Conservation (phyloP, 2,113 vertebrate genomes). For the Ptilonorhynchus violaceus region DNA sequence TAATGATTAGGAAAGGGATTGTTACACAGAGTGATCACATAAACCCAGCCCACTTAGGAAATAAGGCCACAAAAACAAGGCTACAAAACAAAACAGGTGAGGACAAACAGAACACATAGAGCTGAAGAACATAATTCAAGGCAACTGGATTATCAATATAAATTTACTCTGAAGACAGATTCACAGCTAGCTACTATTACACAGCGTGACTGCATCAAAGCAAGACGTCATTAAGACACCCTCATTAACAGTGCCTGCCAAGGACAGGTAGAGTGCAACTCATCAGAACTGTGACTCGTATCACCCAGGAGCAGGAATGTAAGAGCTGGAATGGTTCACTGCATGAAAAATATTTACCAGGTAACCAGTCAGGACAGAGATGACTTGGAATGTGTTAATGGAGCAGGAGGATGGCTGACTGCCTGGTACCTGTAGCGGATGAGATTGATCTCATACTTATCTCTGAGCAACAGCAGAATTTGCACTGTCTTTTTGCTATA, state of each 20-base stretch:
- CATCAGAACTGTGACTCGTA: not conserved
- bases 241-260: not conserved
- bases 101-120: not conserved
- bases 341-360: not conserved
- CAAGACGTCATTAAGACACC: slow-evolving; percentile 3
- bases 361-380: not conserved
- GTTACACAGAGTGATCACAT: not conserved
- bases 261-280: not conserved
- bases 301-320: not conserved
- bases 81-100: not conserved
- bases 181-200: not conserved
- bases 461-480: not conserved
- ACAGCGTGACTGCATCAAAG: not conserved
- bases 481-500: not conserved
- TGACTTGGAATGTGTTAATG: not conserved
- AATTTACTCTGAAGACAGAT: slow-evolving; percentile 20
- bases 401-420: not conserved
- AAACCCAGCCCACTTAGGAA: not conserved
- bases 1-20: not conserved
- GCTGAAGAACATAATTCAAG: not conserved
- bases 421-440: not conserved
- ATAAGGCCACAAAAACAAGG: not conserved
- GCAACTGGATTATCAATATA: slow-evolving; percentile 30
- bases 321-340: not conserved
- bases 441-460: not conserved